Evolutionary conservation across 2,113 vertebrate species (phyloP).

Genomic region (Saiga tatarica): DNA sequence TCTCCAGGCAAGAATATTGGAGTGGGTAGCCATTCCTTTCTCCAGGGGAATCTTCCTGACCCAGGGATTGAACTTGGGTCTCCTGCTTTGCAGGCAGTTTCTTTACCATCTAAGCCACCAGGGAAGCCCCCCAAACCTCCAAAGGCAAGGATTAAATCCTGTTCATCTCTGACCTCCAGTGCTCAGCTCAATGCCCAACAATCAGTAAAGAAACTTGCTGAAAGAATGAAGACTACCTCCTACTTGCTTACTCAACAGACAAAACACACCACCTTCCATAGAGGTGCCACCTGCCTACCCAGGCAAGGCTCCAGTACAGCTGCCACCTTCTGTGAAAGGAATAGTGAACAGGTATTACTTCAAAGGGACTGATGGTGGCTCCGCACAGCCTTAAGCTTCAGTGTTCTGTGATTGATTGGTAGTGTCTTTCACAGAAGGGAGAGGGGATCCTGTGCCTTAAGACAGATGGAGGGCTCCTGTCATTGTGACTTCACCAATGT

Average conservation of each 20-base stretch:
- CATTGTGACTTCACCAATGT: not conserved
- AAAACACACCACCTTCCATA: not conserved
- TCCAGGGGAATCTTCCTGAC: not conserved
- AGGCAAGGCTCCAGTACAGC: not conserved
- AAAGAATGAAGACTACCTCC: not conserved
- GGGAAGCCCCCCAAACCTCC: not conserved
- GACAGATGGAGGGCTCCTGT: not conserved
- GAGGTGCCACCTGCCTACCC: not conserved
- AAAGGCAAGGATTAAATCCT: not conserved
- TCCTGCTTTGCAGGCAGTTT: not conserved
- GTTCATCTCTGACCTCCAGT: not conserved
- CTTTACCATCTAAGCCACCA: not conserved
- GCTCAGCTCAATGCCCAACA: not conserved
- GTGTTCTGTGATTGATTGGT: not conserved
- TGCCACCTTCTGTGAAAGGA: not conserved
- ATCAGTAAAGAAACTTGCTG: not conserved
- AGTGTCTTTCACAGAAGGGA: not conserved
- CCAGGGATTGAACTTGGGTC: not conserved
- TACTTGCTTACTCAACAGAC: not conserved
- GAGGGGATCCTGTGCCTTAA: not conserved
- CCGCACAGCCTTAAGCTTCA: not conserved
- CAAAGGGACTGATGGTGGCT: not conserved
- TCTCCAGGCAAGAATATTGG: not conserved
- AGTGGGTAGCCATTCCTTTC: not conserved
- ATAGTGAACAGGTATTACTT: not conserved